Percentiles rank a stretch among this genome's conserved stretches.
Evolutionary conservation across 2,797 vertebrate species (phyloP).

Genomic region (Megalops cyprinoides): DNA sequence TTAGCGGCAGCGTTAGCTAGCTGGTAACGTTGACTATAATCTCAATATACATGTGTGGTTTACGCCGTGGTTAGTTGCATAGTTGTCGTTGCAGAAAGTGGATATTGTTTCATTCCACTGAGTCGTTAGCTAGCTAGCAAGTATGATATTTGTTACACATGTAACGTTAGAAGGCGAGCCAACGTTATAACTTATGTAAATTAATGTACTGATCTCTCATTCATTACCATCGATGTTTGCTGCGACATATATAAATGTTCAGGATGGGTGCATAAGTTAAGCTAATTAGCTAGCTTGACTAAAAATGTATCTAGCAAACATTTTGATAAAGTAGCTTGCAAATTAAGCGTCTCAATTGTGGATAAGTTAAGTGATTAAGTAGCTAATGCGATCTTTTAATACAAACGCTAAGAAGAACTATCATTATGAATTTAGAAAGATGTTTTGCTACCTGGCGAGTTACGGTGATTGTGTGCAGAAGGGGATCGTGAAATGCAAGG

Average conservation of each 20-base stretch:
- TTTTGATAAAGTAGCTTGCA: no score
- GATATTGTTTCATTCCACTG: background rate
- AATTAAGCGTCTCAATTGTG: no score
- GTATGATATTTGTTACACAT: background rate
- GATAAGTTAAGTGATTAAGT: no score
- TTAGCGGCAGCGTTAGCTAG: constrained; percentile 48
- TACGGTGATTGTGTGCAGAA: background rate
- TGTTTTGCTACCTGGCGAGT: no score
- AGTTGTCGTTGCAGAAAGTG: background rate
- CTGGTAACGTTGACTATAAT: background rate
- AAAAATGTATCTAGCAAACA: no score
- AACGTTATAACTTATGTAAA: background rate
- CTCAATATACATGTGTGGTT: background rate
- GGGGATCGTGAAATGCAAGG: no score
- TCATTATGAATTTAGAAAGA: no score
- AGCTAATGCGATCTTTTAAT: no score
- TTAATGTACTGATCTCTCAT: no score
- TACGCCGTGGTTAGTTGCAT: background rate
- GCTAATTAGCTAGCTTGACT: background rate
- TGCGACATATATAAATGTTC: background rate
- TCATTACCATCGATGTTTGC: background rate
- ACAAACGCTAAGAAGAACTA: no score
- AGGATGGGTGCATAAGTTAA: no score
- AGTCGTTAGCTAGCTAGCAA: background rate
- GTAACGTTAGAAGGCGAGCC: background rate